phyloP scores from a whole-genome alignment of 2,113 vertebrate species.

The Chaetorhynchus papuensis region DNA sequence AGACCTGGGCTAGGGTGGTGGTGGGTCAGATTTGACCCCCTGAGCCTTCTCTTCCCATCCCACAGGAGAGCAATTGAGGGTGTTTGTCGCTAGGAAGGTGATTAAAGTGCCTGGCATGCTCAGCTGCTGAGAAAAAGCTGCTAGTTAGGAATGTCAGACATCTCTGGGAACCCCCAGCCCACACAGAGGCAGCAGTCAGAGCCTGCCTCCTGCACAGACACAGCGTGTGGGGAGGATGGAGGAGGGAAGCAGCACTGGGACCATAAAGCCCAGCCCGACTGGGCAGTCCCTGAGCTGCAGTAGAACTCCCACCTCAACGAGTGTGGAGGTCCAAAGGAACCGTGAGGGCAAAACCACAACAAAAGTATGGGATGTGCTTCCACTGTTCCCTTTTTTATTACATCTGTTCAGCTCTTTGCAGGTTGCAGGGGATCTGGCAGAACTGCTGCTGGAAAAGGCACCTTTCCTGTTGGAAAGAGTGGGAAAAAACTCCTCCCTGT shows the following conservation, averaged over 20 bases:
- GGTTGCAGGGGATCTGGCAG: neutral
- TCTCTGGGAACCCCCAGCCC: neutral
- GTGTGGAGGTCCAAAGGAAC: neutral
- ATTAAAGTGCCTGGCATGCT: neutral
- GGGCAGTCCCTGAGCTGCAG: neutral
- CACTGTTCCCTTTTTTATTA: neutral
- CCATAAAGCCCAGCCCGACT: neutral
- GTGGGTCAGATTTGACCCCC: neutral
- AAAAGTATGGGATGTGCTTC: neutral
- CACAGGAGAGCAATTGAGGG: accelerated
- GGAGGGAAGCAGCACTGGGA: neutral
- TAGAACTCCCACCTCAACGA: neutral
- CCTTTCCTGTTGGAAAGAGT: neutral
- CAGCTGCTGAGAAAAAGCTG: neutral
- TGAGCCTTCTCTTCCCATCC: neutral
- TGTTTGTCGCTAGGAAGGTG: neutral
- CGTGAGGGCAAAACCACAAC: neutral
- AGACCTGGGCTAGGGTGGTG: neutral
- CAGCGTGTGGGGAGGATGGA: accelerated
- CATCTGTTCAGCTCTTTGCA: neutral
- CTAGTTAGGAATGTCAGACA: neutral
- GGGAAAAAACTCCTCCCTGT: neutral
- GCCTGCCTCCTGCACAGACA: neutral
- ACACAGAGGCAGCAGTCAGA: neutral
- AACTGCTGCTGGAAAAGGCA: neutral